Base-by-base conservation (phyloP, 2,797 vertebrate species). In the Heterohyrax brucei region DNA sequence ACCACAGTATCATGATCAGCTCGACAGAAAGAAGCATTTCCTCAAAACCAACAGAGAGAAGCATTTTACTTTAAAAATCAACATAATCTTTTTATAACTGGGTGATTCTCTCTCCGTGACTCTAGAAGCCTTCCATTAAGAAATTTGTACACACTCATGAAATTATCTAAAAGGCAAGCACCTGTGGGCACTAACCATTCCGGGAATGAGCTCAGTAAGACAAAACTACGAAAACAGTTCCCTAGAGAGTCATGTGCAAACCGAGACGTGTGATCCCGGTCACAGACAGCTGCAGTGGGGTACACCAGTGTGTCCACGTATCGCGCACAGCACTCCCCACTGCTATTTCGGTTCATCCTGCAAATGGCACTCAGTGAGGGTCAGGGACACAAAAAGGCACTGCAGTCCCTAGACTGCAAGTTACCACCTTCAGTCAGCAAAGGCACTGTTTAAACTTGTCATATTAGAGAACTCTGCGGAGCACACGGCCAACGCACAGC, bases 161-260 rank as follows among this genome's bases (percentile, higher is more conserved):
- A 95, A 93, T 39, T 10, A 95, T 19, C 75, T 83, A 62, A 78
- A 86, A 85, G 56, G 50, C 73, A 79, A 85, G 64, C n/a, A 53
- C 1, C 10, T 76, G 26, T 0, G 4, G 62, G 22, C 76, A 24
- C 30, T 56, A 33, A 88, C 66, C 64, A 44, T 33, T 18, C 9
- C 0, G 70, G 92, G 12, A 12, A 72, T 59, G 16, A 61, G 22
- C 33, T 73, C 39, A 33, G 0, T 6, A 19, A 30, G 39, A 91
- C 64, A 70, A 50, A 79, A 77, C 61, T 44, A 61, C 50, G 72
- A 39, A 39, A 73, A 26, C 0, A 66, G 56, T 1, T 21, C 30
- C 81, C 33, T 33, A 30, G 18, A 56, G 64, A 48, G 10, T 5
- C 24, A 84, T 0, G 28, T 12, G 22, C 44, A 48, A 82, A 80